phyloP scores from a whole-genome alignment of 2,888 invertebrate species.

The Acleris holmiana region DNA sequence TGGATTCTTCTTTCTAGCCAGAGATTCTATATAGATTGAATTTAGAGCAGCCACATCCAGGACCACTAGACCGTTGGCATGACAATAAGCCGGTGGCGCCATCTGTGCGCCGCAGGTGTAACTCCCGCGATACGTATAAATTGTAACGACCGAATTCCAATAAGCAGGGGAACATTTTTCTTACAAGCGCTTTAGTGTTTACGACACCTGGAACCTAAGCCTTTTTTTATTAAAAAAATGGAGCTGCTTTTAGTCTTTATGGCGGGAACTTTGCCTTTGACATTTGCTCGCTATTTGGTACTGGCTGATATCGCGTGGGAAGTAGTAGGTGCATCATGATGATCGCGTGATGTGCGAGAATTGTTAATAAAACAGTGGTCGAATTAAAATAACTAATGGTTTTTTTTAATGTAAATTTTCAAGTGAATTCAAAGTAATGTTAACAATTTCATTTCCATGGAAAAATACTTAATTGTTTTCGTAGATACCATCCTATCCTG shows the following conservation, averaged over 20 bases:
- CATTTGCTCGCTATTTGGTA: not conserved
- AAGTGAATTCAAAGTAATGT: too few relatives aligned
- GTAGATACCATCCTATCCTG: too few relatives aligned
- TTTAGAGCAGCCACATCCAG: constrained; percentile 14
- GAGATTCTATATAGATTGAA: not conserved
- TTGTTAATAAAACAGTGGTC: too few relatives aligned
- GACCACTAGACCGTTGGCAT: constrained; percentile 17
- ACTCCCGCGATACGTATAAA: constrained; percentile 28
- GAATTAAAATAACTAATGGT: too few relatives aligned
- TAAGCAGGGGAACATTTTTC: constrained; percentile 35
- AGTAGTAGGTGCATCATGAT: too few relatives aligned
- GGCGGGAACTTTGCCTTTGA: constrained; percentile 1
- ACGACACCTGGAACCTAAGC: constrained; percentile 1
- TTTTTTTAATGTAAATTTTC: too few relatives aligned
- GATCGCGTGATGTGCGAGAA: too few relatives aligned
- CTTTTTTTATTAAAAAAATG: not conserved
- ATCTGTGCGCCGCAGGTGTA: constrained; percentile 34
- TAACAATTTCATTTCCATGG: too few relatives aligned
- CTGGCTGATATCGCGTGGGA: too few relatives aligned
- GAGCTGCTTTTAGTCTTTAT: not conserved
- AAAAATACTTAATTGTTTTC: too few relatives aligned
- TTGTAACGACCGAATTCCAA: constrained; percentile 38
- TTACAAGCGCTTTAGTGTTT: constrained; percentile 27
- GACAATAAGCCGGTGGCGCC: constrained; percentile 35
- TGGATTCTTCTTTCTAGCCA: not conserved